Base-by-base conservation (phyloP, 2,888 invertebrate genomes). In the Tiphia femorata region DNA sequence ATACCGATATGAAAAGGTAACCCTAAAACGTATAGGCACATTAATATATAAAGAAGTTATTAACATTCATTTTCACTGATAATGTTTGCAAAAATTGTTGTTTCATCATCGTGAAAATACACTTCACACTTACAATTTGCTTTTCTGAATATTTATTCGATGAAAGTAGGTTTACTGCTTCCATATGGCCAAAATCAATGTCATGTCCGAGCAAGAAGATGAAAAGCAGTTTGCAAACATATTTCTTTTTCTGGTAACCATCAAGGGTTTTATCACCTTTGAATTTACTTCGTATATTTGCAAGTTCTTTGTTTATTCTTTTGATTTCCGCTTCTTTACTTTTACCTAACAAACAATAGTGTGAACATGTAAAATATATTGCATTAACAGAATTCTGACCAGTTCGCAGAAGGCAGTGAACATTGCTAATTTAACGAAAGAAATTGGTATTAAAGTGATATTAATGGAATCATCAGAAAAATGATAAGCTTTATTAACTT, bases 101-200 rank as follows among this genome's bases (percentile, higher is more conserved):
- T n/a, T n/a, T n/a, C n/a, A n/a, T n/a, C 10, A n/a, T 12, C 5
- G 8, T 33, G 14, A 8, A 42, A 12, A 27, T 41, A 2, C 10
- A 35, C 5, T 40, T 16, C 2, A 56, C 58, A 86, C 89, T 88
- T 86, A 92, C 96, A 86, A 99, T 99, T 89, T 99, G 99, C 87
- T 99, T 99, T 85, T 99, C 99, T 46, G 99, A 98, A 87, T 99
- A 99, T 88, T 99, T 99, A 85, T 99, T 99, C 61, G 99, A 99
- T 66, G 98, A 98, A 57, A 99, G 90, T 71, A 99, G 88, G 85
- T 99, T 99, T 73, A 99, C 99, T 48, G 99, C 99, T 87, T 99
- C 99, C 98, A 99, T 99, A 86, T 99, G 98, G 64, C 99, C 99
- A 85, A 99, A 99, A 86, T 99, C 99, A 84, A 99, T 99, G 86